Percentiles rank a stretch among this genome's conserved stretches.
Conservation (phyloP, 2,888 invertebrate genomes). For the Scaptodrosophila latifasciaeformis region DNA sequence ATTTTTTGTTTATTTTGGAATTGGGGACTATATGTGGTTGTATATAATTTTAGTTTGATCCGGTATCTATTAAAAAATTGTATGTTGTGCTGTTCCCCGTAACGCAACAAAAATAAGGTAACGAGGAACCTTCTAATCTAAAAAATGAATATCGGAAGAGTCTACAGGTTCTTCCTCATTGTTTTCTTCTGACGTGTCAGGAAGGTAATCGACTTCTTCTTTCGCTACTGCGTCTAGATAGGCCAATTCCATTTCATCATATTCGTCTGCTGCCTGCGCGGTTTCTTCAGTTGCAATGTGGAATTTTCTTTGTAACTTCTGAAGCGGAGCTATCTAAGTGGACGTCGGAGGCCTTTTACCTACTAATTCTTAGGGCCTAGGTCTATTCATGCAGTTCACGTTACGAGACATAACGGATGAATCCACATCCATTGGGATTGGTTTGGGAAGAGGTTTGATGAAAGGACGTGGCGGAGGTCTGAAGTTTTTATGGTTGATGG, state of each 20-base stretch:
- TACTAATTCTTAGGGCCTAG: slow-evolving; percentile 5
- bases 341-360: slow-evolving; percentile 23
- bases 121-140: slow-evolving; percentile 12
- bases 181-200: slow-evolving; percentile 1
- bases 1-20: neutral
- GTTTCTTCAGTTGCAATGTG: slow-evolving; percentile 9
- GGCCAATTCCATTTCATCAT: neutral
- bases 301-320: slow-evolving; percentile 17
- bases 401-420: slow-evolving; percentile 4
- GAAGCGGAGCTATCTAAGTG: neutral
- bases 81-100: neutral
- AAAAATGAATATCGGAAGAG: slow-evolving; percentile 21
- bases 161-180: neutral
- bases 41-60: slow-evolving; percentile 6
- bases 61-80: slow-evolving; percentile 5
- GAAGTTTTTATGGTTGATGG: slow-evolving; percentile 3
- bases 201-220: neutral
- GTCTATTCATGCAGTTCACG: slow-evolving; percentile 23
- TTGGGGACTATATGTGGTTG: neutral
- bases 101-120: slow-evolving; percentile 2
- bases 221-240: neutral
- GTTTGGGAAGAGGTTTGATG: slow-evolving; percentile 9
- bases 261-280: slow-evolving; percentile 1
- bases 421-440: slow-evolving; percentile 25
- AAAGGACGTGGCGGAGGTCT: slow-evolving; percentile 2